Evolutionary conservation across 2,113 vertebrate genomes (phyloP), one percentile per base, ranked within the genome.

Genomic region (Rhinoderma darwinii): DNA sequence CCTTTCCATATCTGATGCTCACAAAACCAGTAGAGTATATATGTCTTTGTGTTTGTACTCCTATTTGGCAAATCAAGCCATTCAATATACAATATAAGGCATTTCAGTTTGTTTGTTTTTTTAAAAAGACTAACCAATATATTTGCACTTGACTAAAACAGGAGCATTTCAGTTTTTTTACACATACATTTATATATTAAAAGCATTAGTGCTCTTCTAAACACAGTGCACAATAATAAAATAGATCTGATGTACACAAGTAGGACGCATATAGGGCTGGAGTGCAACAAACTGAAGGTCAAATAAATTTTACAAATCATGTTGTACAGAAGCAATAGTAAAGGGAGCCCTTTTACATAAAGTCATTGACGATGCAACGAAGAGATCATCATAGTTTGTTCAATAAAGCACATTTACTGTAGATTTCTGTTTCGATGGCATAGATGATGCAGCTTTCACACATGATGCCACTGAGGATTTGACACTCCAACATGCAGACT

Each of bases 371-470:
- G 85, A 88, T 72, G 87, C 90, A 89, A 89, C 88, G 89, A 89
- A 89, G 0, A 10, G 83, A 54, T 78, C 88, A 90, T 88, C 82
- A 88, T 51, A 25, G 43, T 75, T 90, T 92, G 86, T 88, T 90
- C 92, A 85, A 0, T 25, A 90, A 90, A 95, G 94, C 92, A 92
- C 63, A 37, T 80, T 87, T 73, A 87, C 86, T 87, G 90, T 82
- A 92, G 89, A 90, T 91, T 88, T 88, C 85, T 78, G 89, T 92
- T 91, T 47, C 20, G 90, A 90, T 90, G 92, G 91, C 81, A 87
- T 61, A 87, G 92, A 93, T 92, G 93, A 91, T 93, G 95, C 92
- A 93, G 94, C 93, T 91, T 94, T 94, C 93, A 92, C 93, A 93
- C 92, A 91, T n/a, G 27, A 88, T 84, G 80, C 85, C 89, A 75